These are phyloP conservation scores for Glossophaga mutica DNA, from an alignment of 2,797 vertebrate genomes.

Conservation along the genomic window DNA sequence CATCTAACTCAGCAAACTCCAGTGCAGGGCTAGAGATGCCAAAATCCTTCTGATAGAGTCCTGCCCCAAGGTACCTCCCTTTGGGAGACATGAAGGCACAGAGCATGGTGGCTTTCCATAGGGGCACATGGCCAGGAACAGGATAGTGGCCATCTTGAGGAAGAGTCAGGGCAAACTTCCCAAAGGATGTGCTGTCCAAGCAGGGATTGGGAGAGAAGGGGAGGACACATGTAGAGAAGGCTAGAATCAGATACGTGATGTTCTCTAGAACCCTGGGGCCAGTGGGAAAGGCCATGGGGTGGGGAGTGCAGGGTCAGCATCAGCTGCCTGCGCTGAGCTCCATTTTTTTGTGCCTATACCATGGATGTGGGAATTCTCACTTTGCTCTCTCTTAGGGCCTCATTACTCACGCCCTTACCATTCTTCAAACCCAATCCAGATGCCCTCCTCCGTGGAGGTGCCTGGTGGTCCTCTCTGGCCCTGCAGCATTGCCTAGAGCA, in stretches of 20 bases:
- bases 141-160: not conserved
- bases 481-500: not conserved
- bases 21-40: not conserved
- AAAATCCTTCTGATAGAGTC: not conserved
- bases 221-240: not conserved
- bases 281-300: not conserved
- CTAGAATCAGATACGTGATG: too few relatives aligned
- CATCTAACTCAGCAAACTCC: not conserved
- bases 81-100: not conserved
- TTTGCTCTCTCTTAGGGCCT: not conserved
- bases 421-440: not conserved
- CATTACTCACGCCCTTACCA: not conserved
- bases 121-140: not conserved
- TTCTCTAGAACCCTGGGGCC: not conserved
- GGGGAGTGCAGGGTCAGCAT: not conserved
- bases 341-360: slow-evolving; percentile 5
- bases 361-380: not conserved
- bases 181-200: not conserved
- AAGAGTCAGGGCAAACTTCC: not conserved
- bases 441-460: not conserved
- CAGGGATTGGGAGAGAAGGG: not conserved
- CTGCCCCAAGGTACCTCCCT: not conserved
- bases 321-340: not conserved
- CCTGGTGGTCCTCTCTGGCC: not conserved
- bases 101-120: not conserved